phyloP scores from a whole-genome alignment of 2,888 invertebrate genomes.

The Torymus tubicola region DNA sequence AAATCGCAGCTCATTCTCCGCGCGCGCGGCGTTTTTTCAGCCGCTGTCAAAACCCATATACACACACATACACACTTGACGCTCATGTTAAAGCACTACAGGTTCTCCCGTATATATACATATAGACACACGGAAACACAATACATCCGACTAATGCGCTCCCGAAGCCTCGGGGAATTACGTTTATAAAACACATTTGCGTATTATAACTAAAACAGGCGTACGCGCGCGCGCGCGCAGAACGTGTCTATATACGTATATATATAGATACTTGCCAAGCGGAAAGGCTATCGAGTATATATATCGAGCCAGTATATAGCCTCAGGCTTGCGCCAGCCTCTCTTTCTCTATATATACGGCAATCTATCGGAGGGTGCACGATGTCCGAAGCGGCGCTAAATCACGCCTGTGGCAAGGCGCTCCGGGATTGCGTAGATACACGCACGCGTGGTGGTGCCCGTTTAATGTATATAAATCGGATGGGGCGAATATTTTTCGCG shows the following conservation, averaged over 20 bases:
- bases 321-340: conserved; percentile 22
- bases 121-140: conserved; percentile 3
- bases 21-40: neutral
- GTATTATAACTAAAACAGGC: conserved; percentile 36
- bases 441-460: too few relatives aligned
- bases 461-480: neutral
- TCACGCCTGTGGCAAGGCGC: neutral
- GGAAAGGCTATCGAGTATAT: conserved; percentile 19
- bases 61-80: too few relatives aligned
- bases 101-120: neutral
- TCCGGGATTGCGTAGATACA: too few relatives aligned
- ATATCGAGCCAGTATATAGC: conserved; percentile 23
- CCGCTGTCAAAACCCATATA: too few relatives aligned
- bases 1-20: conserved; percentile 14
- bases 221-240: too few relatives aligned
- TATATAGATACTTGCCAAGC: neutral
- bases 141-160: conserved; percentile 9
- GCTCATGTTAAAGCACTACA: too few relatives aligned
- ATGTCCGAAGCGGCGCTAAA: neutral
- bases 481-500: neutral
- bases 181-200: conserved; percentile 31
- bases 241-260: too few relatives aligned
- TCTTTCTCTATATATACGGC: too few relatives aligned
- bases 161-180: conserved; percentile 7
- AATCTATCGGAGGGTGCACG: too few relatives aligned